phyloP scores from a whole-genome alignment of 2,888 invertebrate genomes.

The Zaprionus bogoriensis region DNA sequence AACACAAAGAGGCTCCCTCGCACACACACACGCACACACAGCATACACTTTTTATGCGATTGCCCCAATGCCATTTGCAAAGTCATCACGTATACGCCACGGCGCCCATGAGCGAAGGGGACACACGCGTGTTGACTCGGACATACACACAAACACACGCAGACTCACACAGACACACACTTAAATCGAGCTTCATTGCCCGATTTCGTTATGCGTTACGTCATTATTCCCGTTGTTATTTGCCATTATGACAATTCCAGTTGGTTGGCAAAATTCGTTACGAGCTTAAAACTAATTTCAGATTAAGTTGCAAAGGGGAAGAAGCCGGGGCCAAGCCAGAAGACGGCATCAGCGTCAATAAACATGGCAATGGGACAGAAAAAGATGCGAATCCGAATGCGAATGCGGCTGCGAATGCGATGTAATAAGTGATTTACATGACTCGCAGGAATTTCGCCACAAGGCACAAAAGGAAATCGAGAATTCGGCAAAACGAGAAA shows the following conservation, averaged over 20 bases:
- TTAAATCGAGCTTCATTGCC: conserved; percentile 59
- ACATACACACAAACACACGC: conserved; percentile 27
- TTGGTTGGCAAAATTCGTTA: conserved; percentile 75
- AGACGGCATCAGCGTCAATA: conserved; percentile 41
- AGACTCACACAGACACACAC: no score
- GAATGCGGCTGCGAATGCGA: background rate
- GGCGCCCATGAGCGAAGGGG: conserved; percentile 8
- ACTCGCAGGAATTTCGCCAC: conserved; percentile 72
- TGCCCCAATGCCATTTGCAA: conserved; percentile 67
- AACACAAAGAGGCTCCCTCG: no score
- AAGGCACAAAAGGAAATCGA: conserved; percentile 41
- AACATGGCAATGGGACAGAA: conserved; percentile 15
- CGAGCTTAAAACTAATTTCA: conserved; percentile 78
- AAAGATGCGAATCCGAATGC: conserved; percentile 1
- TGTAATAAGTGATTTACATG: conserved; percentile 77
- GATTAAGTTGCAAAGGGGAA: conserved; percentile 57
- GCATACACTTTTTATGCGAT: conserved; percentile 67
- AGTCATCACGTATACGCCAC: conserved; percentile 77
- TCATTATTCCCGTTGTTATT: conserved; percentile 78
- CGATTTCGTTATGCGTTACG: conserved; percentile 58
- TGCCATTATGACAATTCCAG: conserved; percentile 78
- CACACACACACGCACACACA: conserved; percentile 21
- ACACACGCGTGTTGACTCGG: background rate
- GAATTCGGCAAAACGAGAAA: conserved; percentile 56
- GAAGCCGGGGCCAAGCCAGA: no score